A percentile compares a stretch with the other conserved stretches of the same genome.
These are phyloP conservation scores for Corythornis leucogaster DNA, from an alignment of 2,797 vertebrate species.

Conservation along the genomic window DNA sequence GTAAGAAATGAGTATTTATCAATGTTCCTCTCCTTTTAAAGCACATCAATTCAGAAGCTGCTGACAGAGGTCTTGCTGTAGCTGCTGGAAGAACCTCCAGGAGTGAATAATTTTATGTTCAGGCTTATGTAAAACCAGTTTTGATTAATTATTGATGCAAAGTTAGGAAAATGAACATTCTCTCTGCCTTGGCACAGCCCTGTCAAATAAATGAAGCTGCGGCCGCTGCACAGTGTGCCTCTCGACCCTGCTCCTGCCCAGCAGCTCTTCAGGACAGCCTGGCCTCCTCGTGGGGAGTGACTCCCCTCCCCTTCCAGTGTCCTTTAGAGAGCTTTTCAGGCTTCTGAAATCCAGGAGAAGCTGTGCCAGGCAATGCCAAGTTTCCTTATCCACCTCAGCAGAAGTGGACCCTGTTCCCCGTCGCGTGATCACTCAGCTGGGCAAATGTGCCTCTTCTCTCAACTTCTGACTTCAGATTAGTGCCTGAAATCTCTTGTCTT, in stretches of 20 bases:
- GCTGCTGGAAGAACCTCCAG: constrained; percentile 60
- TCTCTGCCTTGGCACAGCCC: constrained; percentile 35
- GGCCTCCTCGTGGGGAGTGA: fast-evolving
- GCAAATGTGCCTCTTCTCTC: neutral
- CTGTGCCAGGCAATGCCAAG: neutral
- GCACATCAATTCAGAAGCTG: constrained; percentile 44
- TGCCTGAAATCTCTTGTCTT: neutral
- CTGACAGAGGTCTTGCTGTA: constrained; percentile 47
- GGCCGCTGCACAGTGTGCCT: neutral
- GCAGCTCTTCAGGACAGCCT: neutral
- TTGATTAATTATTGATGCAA: constrained; percentile 78
- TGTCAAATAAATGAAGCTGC: constrained; percentile 28
- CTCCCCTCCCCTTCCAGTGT: neutral
- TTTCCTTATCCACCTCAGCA: neutral
- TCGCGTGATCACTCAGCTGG: neutral
- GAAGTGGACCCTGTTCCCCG: neutral
- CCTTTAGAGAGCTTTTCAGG: neutral
- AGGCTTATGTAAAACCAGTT: constrained; percentile 71
- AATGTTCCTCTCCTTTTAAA: neutral
- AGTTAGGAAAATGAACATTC: constrained; percentile 73
- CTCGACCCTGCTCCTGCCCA: neutral
- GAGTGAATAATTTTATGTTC: constrained; percentile 73
- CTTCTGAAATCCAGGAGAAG: neutral
- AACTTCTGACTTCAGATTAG: neutral
- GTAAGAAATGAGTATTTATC: constrained; percentile 49